Percentiles rank a stretch among this genome's conserved stretches.
Conservation (phyloP, 2,888 invertebrate species). For the Conus canariensis region DNA sequence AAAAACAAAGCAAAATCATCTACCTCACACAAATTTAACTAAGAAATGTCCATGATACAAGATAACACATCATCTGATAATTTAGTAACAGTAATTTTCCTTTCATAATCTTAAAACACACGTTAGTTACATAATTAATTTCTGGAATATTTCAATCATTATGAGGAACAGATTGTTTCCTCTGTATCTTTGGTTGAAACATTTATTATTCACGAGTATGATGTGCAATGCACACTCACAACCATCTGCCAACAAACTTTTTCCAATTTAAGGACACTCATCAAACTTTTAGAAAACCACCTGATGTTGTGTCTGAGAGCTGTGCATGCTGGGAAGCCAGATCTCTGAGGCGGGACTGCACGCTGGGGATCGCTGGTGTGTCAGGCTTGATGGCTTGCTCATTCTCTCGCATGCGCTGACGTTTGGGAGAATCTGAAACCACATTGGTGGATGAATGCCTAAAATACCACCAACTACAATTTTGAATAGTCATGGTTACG, state of each 20-base stretch:
- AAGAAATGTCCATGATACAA: no score
- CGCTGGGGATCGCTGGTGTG: slow-evolving; percentile 72
- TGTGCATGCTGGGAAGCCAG: slow-evolving; percentile 51
- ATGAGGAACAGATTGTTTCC: no score
- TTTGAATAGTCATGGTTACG: background rate
- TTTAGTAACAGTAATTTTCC: no score
- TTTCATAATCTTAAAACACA: no score
- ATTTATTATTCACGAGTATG: no score
- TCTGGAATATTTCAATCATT: no score
- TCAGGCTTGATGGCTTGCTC: slow-evolving; percentile 68
- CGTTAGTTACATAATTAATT: no score
- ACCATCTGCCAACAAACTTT: background rate
- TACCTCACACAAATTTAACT: no score
- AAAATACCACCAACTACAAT: background rate
- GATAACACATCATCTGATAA: no score
- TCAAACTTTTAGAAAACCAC: background rate
- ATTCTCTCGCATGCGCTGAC: slow-evolving; percentile 70
- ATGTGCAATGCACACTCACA: background rate
- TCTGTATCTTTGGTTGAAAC: no score
- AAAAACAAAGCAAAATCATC: no score
- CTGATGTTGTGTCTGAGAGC: slow-evolving; percentile 41
- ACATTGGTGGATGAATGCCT: background rate
- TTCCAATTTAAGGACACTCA: background rate
- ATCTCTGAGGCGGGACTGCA: slow-evolving; percentile 66
- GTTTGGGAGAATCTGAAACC: slow-evolving; percentile 73